Evolutionary conservation across 2,113 vertebrate genomes (phyloP).

Genomic region (Felis chaus): DNA sequence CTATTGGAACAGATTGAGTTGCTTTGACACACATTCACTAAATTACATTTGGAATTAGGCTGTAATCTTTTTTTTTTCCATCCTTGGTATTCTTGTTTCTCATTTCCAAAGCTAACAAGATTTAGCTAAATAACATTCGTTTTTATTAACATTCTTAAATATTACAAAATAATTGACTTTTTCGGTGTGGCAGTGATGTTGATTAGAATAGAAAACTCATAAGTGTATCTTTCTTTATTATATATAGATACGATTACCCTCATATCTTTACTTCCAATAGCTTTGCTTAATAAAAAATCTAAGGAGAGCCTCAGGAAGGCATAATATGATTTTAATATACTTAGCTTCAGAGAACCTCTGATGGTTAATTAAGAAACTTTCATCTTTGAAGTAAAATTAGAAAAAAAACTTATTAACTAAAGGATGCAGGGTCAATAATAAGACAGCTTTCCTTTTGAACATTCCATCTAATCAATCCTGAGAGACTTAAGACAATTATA

Average conservation of each 20-base stretch:
- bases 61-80: not conserved
- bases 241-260: slow-evolving; percentile 78
- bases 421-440: slow-evolving; percentile 81
- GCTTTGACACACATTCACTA: not conserved
- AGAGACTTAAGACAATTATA: slow-evolving; percentile 84
- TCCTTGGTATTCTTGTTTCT: slow-evolving; percentile 55
- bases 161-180: slow-evolving; percentile 79
- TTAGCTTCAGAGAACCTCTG: slow-evolving; percentile 83
- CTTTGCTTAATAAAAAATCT: slow-evolving; percentile 83
- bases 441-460: slow-evolving; percentile 81
- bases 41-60: slow-evolving; percentile 59
- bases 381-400: slow-evolving; percentile 82
- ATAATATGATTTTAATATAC: slow-evolving; percentile 80
- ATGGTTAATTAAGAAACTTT: slow-evolving; percentile 88
- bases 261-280: slow-evolving; percentile 74
- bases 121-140: slow-evolving; percentile 74
- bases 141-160: slow-evolving; percentile 70
- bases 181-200: slow-evolving; percentile 18
- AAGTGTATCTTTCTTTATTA: slow-evolving; percentile 70
- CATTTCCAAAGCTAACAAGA: slow-evolving; percentile 62
- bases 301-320: slow-evolving; percentile 78
- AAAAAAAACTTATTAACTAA: slow-evolving; percentile 81
- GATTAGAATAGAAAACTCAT: slow-evolving; percentile 72
- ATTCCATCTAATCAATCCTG: slow-evolving; percentile 82
- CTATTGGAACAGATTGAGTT: not conserved